Evolutionary conservation across 2,797 vertebrate species (phyloP), one percentile per base, ranked within the genome.

Genomic region (Lateolabrax maculatus): DNA sequence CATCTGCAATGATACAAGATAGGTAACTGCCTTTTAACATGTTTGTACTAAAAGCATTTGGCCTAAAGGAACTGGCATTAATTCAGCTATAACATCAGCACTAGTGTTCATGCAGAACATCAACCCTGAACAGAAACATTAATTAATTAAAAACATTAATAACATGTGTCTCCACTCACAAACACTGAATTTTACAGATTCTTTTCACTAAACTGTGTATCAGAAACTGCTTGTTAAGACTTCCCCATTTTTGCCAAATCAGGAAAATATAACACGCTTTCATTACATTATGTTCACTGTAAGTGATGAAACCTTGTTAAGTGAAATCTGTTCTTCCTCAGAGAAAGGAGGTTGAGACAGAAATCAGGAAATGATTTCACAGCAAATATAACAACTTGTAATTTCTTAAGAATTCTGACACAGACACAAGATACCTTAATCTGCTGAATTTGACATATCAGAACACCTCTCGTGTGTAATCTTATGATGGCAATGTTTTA

Each of bases 281-380:
- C 6, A 49, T 19, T 21, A n/a, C n/a, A n/a, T n/a, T n/a, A n/a
- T n/a, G n/a, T n/a, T n/a, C n/a, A n/a, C n/a, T n/a, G n/a, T n/a
- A n/a, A n/a, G n/a, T n/a, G n/a, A n/a, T n/a, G n/a, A n/a, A n/a
- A n/a, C n/a, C n/a, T n/a, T n/a, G n/a, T n/a, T n/a, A n/a, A n/a
- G n/a, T 18, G 1, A 23, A 18, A 15, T 61, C 12, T 10, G 29
- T 9, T 57, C 39, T 68, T 69, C n/a, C 11, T 69, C 36, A 37
- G 48, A 74, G 53, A 19, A 65, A 74, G 58, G 41, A 80, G n/a
- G 56, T 80, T 63, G 7, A 0, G 6, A 67, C 18, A 46, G 3
- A 25, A 58, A 44, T 21, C 44, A 56, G 75, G 15, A 81, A 79
- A 44, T 74, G 0, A 80, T 66, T 84, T 68, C 57, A 21, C 57